phyloP scores from a whole-genome alignment of 2,888 invertebrate genomes.

The Timandra comae region DNA sequence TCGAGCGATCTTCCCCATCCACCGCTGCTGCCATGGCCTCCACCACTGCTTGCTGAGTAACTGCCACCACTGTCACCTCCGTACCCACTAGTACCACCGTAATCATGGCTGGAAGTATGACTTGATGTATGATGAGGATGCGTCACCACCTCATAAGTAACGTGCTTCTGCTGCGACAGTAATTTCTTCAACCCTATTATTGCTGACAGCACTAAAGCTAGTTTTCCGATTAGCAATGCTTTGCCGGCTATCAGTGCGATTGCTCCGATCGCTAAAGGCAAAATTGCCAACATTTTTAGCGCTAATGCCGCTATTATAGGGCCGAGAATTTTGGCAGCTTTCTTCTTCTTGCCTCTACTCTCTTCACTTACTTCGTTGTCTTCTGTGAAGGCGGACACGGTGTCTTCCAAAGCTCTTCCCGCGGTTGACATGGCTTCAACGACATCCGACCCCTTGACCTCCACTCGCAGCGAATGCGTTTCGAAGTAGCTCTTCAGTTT shows the following conservation, averaged over 20 bases:
- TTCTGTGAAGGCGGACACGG: slow-evolving; percentile 79
- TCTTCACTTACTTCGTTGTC: slow-evolving; percentile 78
- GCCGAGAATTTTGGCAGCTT: slow-evolving; percentile 86
- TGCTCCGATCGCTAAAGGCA: slow-evolving; percentile 87
- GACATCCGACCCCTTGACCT: slow-evolving; percentile 90
- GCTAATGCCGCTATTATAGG: slow-evolving; percentile 85
- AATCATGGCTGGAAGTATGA: slow-evolving; percentile 81
- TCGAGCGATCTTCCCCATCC: slow-evolving; percentile 88
- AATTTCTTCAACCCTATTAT: slow-evolving; percentile 91
- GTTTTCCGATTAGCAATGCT: slow-evolving; percentile 88
- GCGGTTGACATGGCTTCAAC: slow-evolving; percentile 87
- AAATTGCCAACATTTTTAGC: slow-evolving; percentile 85
- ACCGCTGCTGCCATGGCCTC: slow-evolving; percentile 67
- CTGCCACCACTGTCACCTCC: slow-evolving; percentile 80
- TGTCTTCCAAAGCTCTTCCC: slow-evolving; percentile 87
- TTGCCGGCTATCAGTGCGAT: slow-evolving; percentile 92
- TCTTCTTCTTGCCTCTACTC: slow-evolving; percentile 89
- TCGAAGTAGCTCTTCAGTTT: slow-evolving; percentile 86
- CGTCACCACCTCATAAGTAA: slow-evolving; percentile 91
- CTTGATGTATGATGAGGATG: slow-evolving; percentile 87
- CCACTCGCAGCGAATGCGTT: slow-evolving; percentile 88
- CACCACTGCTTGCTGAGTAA: slow-evolving; percentile 60
- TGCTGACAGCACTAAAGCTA: slow-evolving; percentile 88
- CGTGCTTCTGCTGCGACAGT: slow-evolving; percentile 87
- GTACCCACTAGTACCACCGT: slow-evolving; percentile 78